Conservation (phyloP, 1,140 invertebrate genomes). For the Sitodiplosis mosellana region DNA sequence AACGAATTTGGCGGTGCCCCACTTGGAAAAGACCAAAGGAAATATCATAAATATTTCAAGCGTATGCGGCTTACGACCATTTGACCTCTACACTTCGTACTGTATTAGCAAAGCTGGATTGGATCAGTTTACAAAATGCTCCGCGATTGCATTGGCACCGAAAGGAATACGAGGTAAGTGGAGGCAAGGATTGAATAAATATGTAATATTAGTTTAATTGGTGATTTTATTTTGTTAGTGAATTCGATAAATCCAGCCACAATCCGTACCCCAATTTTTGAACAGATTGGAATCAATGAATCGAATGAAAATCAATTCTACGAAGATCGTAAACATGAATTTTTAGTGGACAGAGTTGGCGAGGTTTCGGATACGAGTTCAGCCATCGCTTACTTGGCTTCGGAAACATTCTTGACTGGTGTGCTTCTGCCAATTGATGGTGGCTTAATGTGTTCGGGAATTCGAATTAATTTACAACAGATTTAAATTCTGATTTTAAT, state of each 20-base stretch:
- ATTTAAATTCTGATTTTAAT: no score
- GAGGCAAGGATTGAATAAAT: no score
- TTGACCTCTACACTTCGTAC: no score
- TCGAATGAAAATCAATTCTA: constrained; percentile 49
- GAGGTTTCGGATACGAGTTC: constrained; percentile 51
- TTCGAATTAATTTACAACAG: no score
- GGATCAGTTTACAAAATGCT: no score
- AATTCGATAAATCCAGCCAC: constrained; percentile 27
- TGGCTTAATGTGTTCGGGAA: no score
- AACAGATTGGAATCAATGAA: constrained; percentile 44
- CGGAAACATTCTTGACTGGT: constrained; percentile 37
- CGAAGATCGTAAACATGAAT: constrained; percentile 48
- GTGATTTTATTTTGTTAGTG: no score
- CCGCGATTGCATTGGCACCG: no score
- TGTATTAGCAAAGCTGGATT: no score
- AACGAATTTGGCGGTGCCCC: constrained; percentile 53
- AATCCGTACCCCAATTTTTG: constrained; percentile 52
- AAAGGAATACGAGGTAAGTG: no score
- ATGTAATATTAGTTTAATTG: no score
- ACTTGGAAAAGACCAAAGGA: constrained; percentile 50
- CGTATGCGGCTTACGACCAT: constrained; percentile 45
- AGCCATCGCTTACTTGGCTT: constrained; percentile 59
- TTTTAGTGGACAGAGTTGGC: constrained; percentile 57
- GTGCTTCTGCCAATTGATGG: no score
- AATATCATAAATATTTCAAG: constrained; percentile 70